Evolutionary conservation across 2,888 invertebrate genomes (phyloP), one percentile per base, ranked within the genome.

Genomic region (Hecatera dysodea): DNA sequence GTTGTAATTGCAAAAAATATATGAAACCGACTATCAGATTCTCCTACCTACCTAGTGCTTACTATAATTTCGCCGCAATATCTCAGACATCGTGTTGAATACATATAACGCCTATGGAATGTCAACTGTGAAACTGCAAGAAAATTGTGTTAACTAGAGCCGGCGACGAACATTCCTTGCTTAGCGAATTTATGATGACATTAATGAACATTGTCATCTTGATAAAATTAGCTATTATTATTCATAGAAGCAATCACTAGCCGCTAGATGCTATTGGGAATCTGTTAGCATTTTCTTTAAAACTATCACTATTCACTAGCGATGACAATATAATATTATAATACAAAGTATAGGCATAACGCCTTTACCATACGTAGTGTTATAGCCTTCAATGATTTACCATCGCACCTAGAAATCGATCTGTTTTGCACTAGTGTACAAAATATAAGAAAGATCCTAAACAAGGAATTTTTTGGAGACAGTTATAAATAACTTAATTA

Each of bases 101-200:
- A 61, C 50, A 64, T 80, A 24, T 53, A 52, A 46, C 63, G 39
- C 52, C 46, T 53, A 48, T 57, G 61, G 69, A 72, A 67, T 75
- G 62, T 61, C 48, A 68, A 57, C 65, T 55, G 71, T 73, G 67
- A 77, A 75, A 63, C 72, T 72, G 65, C 61, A 75, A 80, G 64
- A 80, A 66, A 65, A 68, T 64, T 69, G 57, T 75, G 67, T 46
- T 57, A 42, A 19, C 62, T 80, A 24, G 36, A 75, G 52, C 48
- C 42, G 24, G 57, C 39, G 53, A 39, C 17, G 53, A 53, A 59
- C 76, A 80, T 78, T 78, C 69, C 44, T 80, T 44, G 48, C 36
- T 75, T 62, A 48, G 33, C 61, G 61, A 75, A 78, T 75, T 80
- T 78, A 78, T 74, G 76, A 80, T 55, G 81, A 80, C 61, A 59